Evolutionary conservation across 2,888 invertebrate genomes (phyloP).

Genomic region (Pardosa pseudoannulata): DNA sequence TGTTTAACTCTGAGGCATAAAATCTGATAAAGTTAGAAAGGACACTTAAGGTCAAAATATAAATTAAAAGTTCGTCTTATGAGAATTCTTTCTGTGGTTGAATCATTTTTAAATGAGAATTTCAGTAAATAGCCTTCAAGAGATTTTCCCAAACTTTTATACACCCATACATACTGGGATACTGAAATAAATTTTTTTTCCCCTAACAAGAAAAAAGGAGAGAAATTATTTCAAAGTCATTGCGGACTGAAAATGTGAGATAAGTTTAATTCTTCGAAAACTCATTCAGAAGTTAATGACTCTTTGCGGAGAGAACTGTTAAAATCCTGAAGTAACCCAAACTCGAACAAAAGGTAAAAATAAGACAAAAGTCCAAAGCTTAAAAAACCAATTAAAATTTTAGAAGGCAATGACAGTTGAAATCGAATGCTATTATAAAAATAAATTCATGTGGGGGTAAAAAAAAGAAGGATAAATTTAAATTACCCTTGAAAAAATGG

Average conservation of each 20-base stretch:
- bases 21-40: too few relatives aligned
- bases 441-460: too few relatives aligned
- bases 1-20: too few relatives aligned
- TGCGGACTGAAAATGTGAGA: slow-evolving; percentile 13
- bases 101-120: too few relatives aligned
- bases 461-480: too few relatives aligned
- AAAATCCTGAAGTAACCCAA: background rate
- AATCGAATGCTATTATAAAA: too few relatives aligned
- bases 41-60: too few relatives aligned
- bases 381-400: slow-evolving; percentile 70
- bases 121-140: too few relatives aligned
- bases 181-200: too few relatives aligned
- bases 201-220: background rate
- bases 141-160: background rate
- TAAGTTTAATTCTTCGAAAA: slow-evolving; percentile 55
- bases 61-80: too few relatives aligned
- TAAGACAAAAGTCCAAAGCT: slow-evolving; percentile 29
- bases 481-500: too few relatives aligned
- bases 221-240: background rate
- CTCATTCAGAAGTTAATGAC: slow-evolving; percentile 69
- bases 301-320: slow-evolving; percentile 16
- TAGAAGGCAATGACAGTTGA: slow-evolving; percentile 48
- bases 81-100: too few relatives aligned
- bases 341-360: slow-evolving; percentile 39
- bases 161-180: background rate